These are phyloP conservation scores for Stichodactyla helianthus DNA, from an alignment of 64 coral and sea anemone species.

Conservation along the genomic window DNA sequence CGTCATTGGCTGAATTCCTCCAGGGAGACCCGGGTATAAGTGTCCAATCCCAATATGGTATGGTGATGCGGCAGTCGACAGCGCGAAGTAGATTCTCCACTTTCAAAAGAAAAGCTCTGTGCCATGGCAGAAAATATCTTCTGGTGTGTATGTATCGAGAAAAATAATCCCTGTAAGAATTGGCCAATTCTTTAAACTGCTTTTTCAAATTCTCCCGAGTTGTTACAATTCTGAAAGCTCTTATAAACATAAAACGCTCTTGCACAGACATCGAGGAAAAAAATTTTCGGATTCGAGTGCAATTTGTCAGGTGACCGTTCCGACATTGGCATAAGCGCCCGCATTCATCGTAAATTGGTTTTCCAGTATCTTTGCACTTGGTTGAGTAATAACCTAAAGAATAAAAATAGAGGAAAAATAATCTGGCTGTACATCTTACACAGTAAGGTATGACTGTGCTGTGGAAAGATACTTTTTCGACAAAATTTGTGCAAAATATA, in stretches of 20 bases:
- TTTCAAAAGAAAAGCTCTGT: conserved; percentile 59
- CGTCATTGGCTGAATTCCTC: not conserved
- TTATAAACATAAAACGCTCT: conserved; percentile 37
- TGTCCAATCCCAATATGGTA: conserved; percentile 93
- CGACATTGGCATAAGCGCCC: conserved; percentile 58
- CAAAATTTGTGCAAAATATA: too few relatives aligned
- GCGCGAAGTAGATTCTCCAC: conserved; percentile 66
- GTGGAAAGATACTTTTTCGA: too few relatives aligned
- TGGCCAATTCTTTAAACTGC: conserved; percentile 15
- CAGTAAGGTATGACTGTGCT: too few relatives aligned
- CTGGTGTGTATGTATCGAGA: conserved; percentile 37
- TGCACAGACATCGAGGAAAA: conserved; percentile 43
- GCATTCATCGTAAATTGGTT: conserved; percentile 44
- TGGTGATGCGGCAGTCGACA: conserved; percentile 64
- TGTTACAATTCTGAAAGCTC: conserved; percentile 38
- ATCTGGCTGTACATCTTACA: too few relatives aligned
- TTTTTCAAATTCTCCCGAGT: conserved; percentile 22
- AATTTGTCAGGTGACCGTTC: conserved; percentile 36
- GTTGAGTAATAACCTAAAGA: not conserved
- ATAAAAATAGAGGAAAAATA: not conserved
- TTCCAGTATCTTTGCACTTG: not conserved
- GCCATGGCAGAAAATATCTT: conserved; percentile 65
- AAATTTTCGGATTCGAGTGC: conserved; percentile 65
- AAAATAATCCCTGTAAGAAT: conserved; percentile 1
- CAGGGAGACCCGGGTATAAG: conserved; percentile 43